Base-by-base conservation (phyloP, 2,113 vertebrate genomes). In the Asarcornis scutulata region DNA sequence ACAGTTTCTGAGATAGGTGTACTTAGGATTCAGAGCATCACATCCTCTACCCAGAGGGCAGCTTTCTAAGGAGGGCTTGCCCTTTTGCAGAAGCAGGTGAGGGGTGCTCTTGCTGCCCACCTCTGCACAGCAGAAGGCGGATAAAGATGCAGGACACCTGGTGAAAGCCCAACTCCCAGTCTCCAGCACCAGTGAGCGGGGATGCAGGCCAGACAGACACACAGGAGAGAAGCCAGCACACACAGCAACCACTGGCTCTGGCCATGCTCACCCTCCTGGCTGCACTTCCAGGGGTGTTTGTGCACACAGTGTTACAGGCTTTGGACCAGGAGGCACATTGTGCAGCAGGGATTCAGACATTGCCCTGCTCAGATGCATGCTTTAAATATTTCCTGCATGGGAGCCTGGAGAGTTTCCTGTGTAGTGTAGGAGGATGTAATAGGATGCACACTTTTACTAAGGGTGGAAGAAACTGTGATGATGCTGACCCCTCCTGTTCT, bases 31-130 rank as follows among this genome's bases (percentile, higher is more conserved):
- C 34, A 11, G 16, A 29, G 48, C 15, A 29, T 42, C 29, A 53
- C 0, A 1, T 76, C 7, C 7, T 40, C 7, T 0, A 1, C 17
- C 14, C 2, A 1, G 26, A 88, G 42, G n/a, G 9, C 40, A 67
- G 16, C 46, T 85, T 85, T 72, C 46, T 38, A 46, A 23, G 25
- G 9, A 63, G 22, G 29, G 20, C 42, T 25, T 22, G 27, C 3
- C 17, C 17, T 26, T 23, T 11, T 29, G 27, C 36, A n/a, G 29
- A 48, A 48, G 22, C 20, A 46, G 21, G 31, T 9, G 20, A n/a
- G 31, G 9, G 42, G 29, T 46, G 21, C 6, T 23, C 32, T 44
- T 6, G 9, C 31, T 46, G 14, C 42, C 29, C 42, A 32, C 31
- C 31, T 32, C 31, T 46, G 42, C 31, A 16, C 21, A 32, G 23